These are phyloP conservation scores for Aphidius colemani DNA, from an alignment of 2,888 invertebrate species.

Conservation along the genomic window DNA sequence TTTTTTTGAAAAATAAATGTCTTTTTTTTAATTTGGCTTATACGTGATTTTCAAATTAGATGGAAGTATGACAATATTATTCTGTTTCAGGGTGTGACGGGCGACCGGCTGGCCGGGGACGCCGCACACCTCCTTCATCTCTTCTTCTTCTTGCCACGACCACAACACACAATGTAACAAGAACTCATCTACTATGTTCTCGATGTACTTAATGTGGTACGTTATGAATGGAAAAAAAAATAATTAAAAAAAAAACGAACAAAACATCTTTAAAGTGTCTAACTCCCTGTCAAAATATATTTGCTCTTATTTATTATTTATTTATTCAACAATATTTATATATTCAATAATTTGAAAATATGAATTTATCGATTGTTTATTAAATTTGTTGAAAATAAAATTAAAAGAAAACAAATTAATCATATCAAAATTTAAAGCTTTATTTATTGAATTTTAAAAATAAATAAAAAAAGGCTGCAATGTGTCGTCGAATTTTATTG, in stretches of 20 bases:
- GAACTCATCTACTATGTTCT: slow-evolving; percentile 50
- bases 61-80: slow-evolving; percentile 54
- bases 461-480: too few species aligned
- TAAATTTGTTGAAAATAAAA: too few species aligned
- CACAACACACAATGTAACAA: slow-evolving; percentile 58
- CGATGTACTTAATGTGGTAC: slow-evolving; percentile 59
- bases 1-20: too few species aligned
- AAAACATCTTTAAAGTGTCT: slow-evolving; percentile 41
- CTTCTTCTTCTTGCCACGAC: slow-evolving; percentile 58
- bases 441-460: too few species aligned
- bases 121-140: slow-evolving; percentile 60
- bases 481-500: too few species aligned
- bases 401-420: too few species aligned
- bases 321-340: slow-evolving; percentile 5
- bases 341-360: too few species aligned
- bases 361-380: too few species aligned
- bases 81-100: slow-evolving; percentile 61
- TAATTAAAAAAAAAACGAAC: slow-evolving; percentile 15
- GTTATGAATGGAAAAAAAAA: slow-evolving; percentile 42
- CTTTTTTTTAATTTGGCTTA: too few species aligned
- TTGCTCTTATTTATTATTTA: slow-evolving; percentile 19
- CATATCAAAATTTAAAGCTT: too few species aligned
- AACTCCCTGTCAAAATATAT: slow-evolving; percentile 31
- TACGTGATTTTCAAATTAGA: too few species aligned
- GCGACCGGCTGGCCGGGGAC: slow-evolving; percentile 61